These are phyloP conservation scores for Lagorchestes hirsutus DNA, from an alignment of 2,797 vertebrate genomes.

Conservation along the genomic window DNA sequence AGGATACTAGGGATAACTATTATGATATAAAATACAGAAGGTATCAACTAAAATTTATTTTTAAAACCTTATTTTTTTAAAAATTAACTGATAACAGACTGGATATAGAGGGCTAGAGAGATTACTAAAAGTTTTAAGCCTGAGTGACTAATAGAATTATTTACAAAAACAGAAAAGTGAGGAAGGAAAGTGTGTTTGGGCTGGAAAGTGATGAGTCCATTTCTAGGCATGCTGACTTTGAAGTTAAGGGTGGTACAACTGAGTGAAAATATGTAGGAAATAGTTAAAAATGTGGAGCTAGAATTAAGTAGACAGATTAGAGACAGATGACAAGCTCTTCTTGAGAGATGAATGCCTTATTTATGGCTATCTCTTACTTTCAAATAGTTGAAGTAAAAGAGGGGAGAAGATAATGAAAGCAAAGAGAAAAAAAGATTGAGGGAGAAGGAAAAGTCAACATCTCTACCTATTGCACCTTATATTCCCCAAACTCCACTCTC, in stretches of 20 bases:
- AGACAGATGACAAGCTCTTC: neutral
- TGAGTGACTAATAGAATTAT: neutral
- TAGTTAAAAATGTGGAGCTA: neutral
- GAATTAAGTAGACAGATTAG: neutral
- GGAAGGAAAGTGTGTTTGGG: neutral
- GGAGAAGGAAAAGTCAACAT: too few relatives aligned
- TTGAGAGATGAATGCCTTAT: neutral
- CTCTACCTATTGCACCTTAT: neutral
- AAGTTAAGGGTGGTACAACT: neutral
- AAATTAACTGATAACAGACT: neutral
- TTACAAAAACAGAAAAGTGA: neutral
- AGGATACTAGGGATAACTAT: too few relatives aligned
- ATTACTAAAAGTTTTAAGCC: neutral
- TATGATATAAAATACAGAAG: too few relatives aligned
- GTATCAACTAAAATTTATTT: neutral
- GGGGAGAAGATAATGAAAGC: neutral
- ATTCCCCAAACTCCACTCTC: neutral
- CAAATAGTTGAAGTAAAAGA: neutral
- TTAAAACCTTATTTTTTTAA: neutral
- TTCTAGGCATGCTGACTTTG: neutral
- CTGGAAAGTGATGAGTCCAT: neutral
- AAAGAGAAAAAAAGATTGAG: too few relatives aligned
- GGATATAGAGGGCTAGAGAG: neutral
- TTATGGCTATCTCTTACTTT: neutral
- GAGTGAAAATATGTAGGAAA: neutral